Evolutionary conservation across 2,113 vertebrate genomes (phyloP), one percentile per base, ranked within the genome.

Genomic region (Vanacampus margaritifer): DNA sequence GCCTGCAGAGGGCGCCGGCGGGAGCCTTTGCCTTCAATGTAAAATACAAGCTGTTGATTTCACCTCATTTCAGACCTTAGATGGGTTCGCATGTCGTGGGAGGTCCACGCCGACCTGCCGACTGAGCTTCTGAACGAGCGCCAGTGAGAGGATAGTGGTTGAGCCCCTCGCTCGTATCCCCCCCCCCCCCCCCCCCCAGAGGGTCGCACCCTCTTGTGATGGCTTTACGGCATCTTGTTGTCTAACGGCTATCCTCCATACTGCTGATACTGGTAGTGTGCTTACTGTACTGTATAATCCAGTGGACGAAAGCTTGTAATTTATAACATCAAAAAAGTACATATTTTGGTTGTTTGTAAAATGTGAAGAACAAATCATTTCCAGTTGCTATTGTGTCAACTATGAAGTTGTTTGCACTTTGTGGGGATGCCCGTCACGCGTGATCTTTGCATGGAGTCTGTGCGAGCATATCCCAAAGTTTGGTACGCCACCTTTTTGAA

Each of bases 381-480:
- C 56, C 5, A 19, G 8, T 21, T 37, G 32, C 48, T n/a, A n/a
- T 45, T 74, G 58, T 73, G 54, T 69, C 67, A 68, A 65, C 54
- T 81, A 73, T 37, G 32, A 62, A 43, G 21, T 61, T 61, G n/a
- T 43, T 62, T 89, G 89, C 86, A 89, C 83, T 87, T 86, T 85
- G 83, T 87, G 68, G 86, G 84, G 87, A 88, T 87, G 85, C 86
- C 78, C 74, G 73, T 84, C 78, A 71, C 79, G 79, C 76, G 83
- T 46, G 76, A 78, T 86, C 82, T 83, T 86, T 87, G 87, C 89
- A 88, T 87, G 85, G 74, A 81, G 70, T 85, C 79, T 80, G 72
- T 82, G 67, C 0, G 76, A 69, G 78, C 80, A 82, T 87, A 65
- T 79, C 78, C 67, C n/a, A 37, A 75, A 80, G 79, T 75, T 71